Base-by-base conservation (phyloP, 1,140 invertebrate species). In the Pseudomyrmex sp. region DNA sequence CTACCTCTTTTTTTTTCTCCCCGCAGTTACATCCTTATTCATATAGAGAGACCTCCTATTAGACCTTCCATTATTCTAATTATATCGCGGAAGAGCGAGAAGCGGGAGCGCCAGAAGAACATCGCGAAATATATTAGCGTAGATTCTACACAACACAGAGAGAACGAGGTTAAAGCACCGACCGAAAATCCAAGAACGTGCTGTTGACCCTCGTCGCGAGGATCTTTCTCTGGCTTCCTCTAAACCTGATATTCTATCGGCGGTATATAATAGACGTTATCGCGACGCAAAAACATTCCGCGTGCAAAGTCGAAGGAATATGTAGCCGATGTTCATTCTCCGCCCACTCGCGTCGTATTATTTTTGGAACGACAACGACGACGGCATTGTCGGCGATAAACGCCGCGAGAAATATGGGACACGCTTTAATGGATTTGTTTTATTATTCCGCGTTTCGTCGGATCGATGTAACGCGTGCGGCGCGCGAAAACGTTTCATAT, bases 61-160 rank as follows among this genome's bases (percentile, higher is more conserved):
- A 82, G 18, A 75, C 26, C 58, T 65, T 82, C 48, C 79, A 82
- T 82, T 75, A 82, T 82, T 75, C 48, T 56, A 73, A 82, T 82
- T 82, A 75, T 63, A 75, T 61, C 12, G 50, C 48, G 18, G 44
- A 63, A 46, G 35, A 65, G 79, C 63, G 50, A 12, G 44, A 12
- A 59, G 5, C 8, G 58, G 56, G n/a, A 15, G 23, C 46, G 54
- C 20, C 26, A 23, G n/a, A 54, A 82, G 48, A 56, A 74, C 1
- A 58, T 75, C 48, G 59, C 10, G 18, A 73, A 23, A 63, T 82
- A 62, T 75, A 82, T 82, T 56, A 75, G 18, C 75, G 35, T 35
- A 35, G 35, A 35, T 35, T 35, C 5, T 35, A 35, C 35, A 35
- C 0, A 0, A 35, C 35, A 35, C 35, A 62, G 50, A 75, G 63